phyloP scores from a whole-genome alignment of 2,888 invertebrate genomes.

The Limnephilus lunatus region DNA sequence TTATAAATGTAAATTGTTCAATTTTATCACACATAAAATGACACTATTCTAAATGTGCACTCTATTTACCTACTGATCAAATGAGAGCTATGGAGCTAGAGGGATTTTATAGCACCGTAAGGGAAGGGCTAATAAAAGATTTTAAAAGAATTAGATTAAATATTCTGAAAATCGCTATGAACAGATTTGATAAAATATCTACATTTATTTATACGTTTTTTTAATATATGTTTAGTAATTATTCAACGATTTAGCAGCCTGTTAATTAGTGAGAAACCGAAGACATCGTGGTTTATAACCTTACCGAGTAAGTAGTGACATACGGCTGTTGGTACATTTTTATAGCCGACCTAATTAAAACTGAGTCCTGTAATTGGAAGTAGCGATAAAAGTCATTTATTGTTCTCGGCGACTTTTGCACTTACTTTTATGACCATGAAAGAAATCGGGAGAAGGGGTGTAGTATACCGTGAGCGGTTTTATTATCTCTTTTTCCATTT shows the following conservation, averaged over 20 bases:
- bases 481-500: neutral
- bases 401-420: constrained; percentile 15
- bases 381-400: constrained; percentile 37
- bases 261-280: neutral
- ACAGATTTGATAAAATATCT: neutral
- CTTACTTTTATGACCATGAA: constrained; percentile 8
- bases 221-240: neutral
- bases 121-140: too few species aligned
- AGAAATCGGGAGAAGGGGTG: neutral
- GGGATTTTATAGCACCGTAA: too few species aligned
- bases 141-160: neutral
- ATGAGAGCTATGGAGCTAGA: too few species aligned
- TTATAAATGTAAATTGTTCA: too few species aligned
- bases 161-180: neutral
- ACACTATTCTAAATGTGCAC: too few species aligned
- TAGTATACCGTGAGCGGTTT: neutral
- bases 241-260: neutral
- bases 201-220: neutral
- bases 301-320: neutral
- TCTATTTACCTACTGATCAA: too few species aligned
- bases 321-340: neutral
- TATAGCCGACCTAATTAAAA: constrained; percentile 27
- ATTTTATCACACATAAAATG: too few species aligned
- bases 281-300: neutral
- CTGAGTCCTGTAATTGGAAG: constrained; percentile 18